Evolutionary conservation across 2,888 invertebrate genomes (phyloP), one percentile per base, ranked within the genome.

Genomic region (Apamea sordens): DNA sequence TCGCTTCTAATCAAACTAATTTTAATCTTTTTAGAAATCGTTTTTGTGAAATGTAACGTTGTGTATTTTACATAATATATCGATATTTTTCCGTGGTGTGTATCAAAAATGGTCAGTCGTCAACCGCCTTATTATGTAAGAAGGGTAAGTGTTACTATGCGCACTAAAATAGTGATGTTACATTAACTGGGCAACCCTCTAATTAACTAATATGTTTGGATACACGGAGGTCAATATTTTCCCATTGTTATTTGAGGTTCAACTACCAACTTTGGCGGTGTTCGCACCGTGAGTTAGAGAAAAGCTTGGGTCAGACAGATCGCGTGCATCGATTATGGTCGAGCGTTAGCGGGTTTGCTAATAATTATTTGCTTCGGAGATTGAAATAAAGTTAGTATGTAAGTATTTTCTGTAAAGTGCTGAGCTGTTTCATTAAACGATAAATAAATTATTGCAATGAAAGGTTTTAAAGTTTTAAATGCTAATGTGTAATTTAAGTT

Each of bases 191-290:
- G 32, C 2, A 59, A 64, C 41, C 50, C 28, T 50, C 1, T 56
- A 71, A 74, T 53, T 44, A 77, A 65, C n/a, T 82, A 61, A 83
- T 71, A 44, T 53, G 59, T 72, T 69, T 47, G 65, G 44, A 74
- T 69, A 65, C n/a, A 18, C 32, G 18, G n/a, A 56, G 86, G 47
- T 59, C 28, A 68, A 65, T 83, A 75, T 82, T 74, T 75, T 50
- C 3, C 15, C 1, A 18, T 44, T 65, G 56, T 50, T 73, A 69
- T 75, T 72, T n/a, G 24, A 28, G 32, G 56, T 28, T 61, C 44
- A 63, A 28, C 7, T 7, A 47, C 15, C 32, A 24, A n/a, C 13
- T 50, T 11, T 50, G 61, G n/a, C 15, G 0, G 18, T 47, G 47
- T 44, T 81, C 56, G 0, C n/a, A 72, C 7, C 36, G n/a, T n/a